Percentiles rank a stretch among this genome's conserved stretches.
These are phyloP conservation scores for Rhyacophila evoluta DNA, from an alignment of 2,888 invertebrate species.

Conservation along the genomic window DNA sequence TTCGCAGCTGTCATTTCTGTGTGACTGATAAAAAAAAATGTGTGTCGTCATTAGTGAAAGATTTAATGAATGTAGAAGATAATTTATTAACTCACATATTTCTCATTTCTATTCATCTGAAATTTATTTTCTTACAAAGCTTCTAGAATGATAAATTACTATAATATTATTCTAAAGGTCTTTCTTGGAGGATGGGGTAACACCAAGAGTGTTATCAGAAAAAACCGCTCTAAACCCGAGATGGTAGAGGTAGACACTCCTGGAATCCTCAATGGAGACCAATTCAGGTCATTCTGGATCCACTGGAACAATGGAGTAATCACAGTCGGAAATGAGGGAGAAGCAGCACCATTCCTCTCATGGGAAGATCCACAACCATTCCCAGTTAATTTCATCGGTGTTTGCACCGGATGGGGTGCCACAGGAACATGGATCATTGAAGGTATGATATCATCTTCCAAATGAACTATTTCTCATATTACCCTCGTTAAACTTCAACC, in stretches of 20 bases:
- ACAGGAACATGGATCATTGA: constrained; percentile 85
- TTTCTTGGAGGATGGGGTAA: constrained; percentile 93
- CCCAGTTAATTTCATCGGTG: constrained; percentile 79
- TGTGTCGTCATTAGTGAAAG: too few species aligned
- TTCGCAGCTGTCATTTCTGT: too few species aligned
- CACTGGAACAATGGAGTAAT: constrained; percentile 79
- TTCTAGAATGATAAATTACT: too few species aligned
- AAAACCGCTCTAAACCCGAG: constrained; percentile 82
- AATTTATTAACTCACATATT: too few species aligned
- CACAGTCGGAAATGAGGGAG: constrained; percentile 80
- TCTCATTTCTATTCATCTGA: too few species aligned
- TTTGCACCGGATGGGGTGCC: constrained; percentile 91
- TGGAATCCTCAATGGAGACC: constrained; percentile 77
- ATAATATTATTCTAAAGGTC: constrained; percentile 66
- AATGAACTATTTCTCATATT: background rate
- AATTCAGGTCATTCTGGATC: constrained; percentile 88
- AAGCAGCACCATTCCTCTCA: constrained; percentile 78
- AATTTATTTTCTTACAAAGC: too few species aligned
- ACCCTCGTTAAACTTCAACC: background rate
- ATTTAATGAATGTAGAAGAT: too few species aligned
- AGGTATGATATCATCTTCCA: constrained; percentile 65
- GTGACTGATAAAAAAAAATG: too few species aligned
- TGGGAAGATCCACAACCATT: constrained; percentile 80
- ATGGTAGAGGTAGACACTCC: constrained; percentile 79
- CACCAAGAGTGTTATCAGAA: constrained; percentile 84